Evolutionary conservation across 2,113 vertebrate species (phyloP).

Genomic region (Alouatta palliata): DNA sequence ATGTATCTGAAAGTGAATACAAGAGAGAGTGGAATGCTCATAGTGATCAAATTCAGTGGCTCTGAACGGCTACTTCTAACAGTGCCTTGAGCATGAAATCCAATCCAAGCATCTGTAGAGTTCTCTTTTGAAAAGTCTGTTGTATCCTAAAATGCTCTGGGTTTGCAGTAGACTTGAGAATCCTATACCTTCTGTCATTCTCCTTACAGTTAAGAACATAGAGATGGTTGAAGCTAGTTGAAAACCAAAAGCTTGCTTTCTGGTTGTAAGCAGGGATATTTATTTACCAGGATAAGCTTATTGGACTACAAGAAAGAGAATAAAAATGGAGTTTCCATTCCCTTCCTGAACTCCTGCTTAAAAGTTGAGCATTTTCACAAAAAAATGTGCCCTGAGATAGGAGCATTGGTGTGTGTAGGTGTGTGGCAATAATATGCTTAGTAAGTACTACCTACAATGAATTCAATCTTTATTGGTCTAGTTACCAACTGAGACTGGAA

Average conservation of each 20-base stretch:
- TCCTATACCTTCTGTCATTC: background rate
- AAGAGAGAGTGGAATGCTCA: accelerated
- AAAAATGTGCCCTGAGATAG: no score
- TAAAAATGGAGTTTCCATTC: background rate
- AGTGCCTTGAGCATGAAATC: accelerated
- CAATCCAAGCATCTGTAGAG: accelerated
- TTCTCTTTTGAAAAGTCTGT: background rate
- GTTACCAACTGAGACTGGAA: background rate
- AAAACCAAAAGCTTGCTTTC: background rate
- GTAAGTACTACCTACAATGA: background rate
- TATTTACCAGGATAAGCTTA: background rate
- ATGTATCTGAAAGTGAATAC: accelerated
- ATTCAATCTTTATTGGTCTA: background rate
- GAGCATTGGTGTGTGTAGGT: accelerated
- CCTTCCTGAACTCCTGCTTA: background rate
- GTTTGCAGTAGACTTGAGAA: background rate
- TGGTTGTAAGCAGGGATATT: background rate
- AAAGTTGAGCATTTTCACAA: background rate
- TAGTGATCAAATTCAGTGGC: background rate
- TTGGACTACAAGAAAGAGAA: background rate
- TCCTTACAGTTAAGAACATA: background rate
- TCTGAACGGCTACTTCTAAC: accelerated
- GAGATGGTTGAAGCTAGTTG: background rate
- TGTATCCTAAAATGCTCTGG: background rate
- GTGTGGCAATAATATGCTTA: no score